Percentiles rank a stretch among this genome's conserved stretches.
These are phyloP conservation scores for Phycodurus eques DNA, from an alignment of 2,113 vertebrate genomes.

Conservation along the genomic window DNA sequence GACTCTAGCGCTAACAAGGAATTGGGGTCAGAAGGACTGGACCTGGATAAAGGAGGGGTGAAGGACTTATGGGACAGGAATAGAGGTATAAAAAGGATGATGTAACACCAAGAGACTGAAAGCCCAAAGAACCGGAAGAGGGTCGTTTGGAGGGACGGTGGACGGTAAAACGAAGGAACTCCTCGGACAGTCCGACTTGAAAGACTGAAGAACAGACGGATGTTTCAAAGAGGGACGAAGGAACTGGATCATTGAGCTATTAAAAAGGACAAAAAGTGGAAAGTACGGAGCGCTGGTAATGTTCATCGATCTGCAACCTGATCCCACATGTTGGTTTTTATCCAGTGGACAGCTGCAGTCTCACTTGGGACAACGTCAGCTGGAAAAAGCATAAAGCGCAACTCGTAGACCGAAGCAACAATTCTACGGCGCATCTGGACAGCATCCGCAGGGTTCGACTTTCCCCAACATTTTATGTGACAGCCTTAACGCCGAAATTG, in stretches of 20 bases:
- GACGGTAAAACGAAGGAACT: not conserved
- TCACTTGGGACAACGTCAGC: conserved; percentile 40
- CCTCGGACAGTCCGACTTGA: too few relatives aligned
- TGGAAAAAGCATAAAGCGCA: conserved; percentile 21
- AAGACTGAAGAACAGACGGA: not conserved
- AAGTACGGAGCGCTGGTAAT: not conserved
- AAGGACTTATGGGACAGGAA: not conserved
- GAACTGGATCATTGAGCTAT: not conserved
- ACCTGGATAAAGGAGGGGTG: not conserved
- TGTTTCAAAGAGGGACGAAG: not conserved
- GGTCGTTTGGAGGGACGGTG: not conserved
- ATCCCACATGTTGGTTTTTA: conserved; percentile 61
- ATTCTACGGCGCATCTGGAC: not conserved
- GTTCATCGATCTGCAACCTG: conserved; percentile 41
- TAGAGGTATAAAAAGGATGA: not conserved
- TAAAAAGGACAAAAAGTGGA: not conserved
- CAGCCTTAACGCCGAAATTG: not conserved
- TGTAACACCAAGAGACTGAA: not conserved
- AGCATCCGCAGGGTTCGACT: not conserved
- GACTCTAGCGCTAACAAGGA: not conserved
- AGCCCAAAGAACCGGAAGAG: not conserved
- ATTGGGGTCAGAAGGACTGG: not conserved
- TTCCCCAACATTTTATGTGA: not conserved
- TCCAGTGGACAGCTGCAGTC: conserved; percentile 67
- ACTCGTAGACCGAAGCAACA: not conserved